Evolutionary conservation across 1,140 invertebrate species (phyloP).

Genomic region (Polyergus mexicanus): DNA sequence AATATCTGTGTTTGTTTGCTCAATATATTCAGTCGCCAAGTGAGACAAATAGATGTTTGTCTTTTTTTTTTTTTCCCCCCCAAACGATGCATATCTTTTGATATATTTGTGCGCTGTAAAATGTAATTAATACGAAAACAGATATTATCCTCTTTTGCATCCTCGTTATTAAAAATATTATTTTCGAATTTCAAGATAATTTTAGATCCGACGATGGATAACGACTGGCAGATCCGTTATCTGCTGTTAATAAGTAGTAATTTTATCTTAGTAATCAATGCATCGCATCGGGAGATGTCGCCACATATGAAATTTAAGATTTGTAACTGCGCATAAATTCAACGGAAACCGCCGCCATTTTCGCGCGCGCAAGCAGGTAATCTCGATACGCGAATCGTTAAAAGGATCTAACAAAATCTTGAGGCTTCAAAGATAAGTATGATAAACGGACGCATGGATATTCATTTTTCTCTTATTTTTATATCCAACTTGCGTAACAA

Average conservation of each 20-base stretch:
- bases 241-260: background rate
- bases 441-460: background rate
- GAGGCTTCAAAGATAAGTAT: background rate
- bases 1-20: conserved; percentile 36
- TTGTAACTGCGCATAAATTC: background rate
- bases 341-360: background rate
- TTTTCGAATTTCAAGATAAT: conserved; percentile 13
- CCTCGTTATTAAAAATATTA: background rate
- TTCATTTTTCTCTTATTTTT: background rate
- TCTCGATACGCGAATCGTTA: background rate
- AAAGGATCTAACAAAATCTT: background rate
- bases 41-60: background rate
- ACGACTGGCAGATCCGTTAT: background rate
- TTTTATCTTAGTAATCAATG: background rate
- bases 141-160: background rate
- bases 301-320: background rate
- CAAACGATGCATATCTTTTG: no score
- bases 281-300: background rate
- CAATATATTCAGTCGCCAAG: conserved; percentile 50
- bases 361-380: background rate
- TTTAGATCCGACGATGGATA: background rate
- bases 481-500: background rate
- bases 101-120: no score
- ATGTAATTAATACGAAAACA: no score
- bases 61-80: no score